Percentiles rank a stretch among this genome's conserved stretches.
These are phyloP conservation scores for Podabrus alpinus DNA, from an alignment of 2,888 invertebrate species.

Conservation along the genomic window DNA sequence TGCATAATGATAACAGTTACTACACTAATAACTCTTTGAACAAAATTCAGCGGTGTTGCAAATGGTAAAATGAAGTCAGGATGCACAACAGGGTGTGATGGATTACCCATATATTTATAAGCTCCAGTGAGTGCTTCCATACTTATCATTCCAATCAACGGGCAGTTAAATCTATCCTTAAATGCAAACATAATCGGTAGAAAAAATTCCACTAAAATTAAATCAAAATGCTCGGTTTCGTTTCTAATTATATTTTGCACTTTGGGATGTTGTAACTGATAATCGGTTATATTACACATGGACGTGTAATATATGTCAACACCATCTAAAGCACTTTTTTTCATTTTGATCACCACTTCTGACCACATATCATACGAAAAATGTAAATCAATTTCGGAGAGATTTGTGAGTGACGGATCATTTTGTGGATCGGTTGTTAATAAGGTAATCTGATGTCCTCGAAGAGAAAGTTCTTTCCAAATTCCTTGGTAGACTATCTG, in stretches of 20 bases:
- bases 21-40: conserved; percentile 35
- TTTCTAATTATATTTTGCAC: conserved; percentile 45
- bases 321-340: not conserved
- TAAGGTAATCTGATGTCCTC: conserved; percentile 58
- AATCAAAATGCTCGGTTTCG: conserved; percentile 44
- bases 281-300: not conserved
- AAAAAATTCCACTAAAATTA: conserved; percentile 47
- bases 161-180: conserved; percentile 45
- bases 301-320: not conserved
- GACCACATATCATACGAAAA: conserved; percentile 41
- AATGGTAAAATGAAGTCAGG: conserved; percentile 45
- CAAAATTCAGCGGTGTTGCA: conserved; percentile 39
- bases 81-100: conserved; percentile 45
- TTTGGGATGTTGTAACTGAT: conserved; percentile 34
- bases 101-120: conserved; percentile 46
- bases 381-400: conserved; percentile 52
- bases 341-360: not conserved
- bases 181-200: conserved; percentile 43
- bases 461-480: conserved; percentile 52
- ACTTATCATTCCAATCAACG: conserved; percentile 43
- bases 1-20: not conserved
- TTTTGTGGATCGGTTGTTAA: conserved; percentile 55
- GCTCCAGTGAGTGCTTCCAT: conserved; percentile 38
- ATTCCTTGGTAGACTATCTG: conserved; percentile 56
- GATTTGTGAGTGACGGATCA: conserved; percentile 47